Conservation (phyloP, 2,797 vertebrate genomes). For the Anas acuta region DNA sequence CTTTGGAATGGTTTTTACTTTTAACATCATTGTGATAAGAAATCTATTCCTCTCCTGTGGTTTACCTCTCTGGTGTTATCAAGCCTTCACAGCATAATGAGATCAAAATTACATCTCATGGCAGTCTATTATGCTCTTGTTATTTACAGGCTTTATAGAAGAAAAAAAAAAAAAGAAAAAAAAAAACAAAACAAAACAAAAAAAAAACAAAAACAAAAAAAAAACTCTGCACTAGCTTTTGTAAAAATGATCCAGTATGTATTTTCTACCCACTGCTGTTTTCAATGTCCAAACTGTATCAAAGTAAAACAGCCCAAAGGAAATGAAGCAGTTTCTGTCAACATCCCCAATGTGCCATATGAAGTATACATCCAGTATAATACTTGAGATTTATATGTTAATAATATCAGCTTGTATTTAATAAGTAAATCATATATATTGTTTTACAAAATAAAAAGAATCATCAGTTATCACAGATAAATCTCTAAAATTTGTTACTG, state of each 20-base stretch:
- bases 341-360: slow-evolving; percentile 57
- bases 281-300: slow-evolving; percentile 28
- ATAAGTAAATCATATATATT: slow-evolving; percentile 65
- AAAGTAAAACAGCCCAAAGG: slow-evolving; percentile 62
- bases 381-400: slow-evolving; percentile 70
- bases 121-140: slow-evolving; percentile 3
- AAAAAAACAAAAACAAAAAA: no score
- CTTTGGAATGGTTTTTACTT: not conserved
- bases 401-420: slow-evolving; percentile 58
- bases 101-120: slow-evolving; percentile 44
- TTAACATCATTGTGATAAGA: not conserved
- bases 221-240: not conserved
- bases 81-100: slow-evolving; percentile 46
- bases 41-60: slow-evolving; percentile 32
- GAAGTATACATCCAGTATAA: slow-evolving; percentile 38
- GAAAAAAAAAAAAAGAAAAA: no score
- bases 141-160: slow-evolving; percentile 50
- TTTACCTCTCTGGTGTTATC: slow-evolving; percentile 42
- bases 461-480: slow-evolving; percentile 40
- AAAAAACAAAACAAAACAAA: no score
- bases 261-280: slow-evolving; percentile 28
- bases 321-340: slow-evolving; percentile 62
- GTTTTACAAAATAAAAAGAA: slow-evolving; percentile 45
- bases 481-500: slow-evolving; percentile 28
- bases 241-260: not conserved